Evolutionary conservation across 2,888 invertebrate genomes (phyloP), one percentile per base, ranked within the genome.

Genomic region (Sarcophaga variegata): DNA sequence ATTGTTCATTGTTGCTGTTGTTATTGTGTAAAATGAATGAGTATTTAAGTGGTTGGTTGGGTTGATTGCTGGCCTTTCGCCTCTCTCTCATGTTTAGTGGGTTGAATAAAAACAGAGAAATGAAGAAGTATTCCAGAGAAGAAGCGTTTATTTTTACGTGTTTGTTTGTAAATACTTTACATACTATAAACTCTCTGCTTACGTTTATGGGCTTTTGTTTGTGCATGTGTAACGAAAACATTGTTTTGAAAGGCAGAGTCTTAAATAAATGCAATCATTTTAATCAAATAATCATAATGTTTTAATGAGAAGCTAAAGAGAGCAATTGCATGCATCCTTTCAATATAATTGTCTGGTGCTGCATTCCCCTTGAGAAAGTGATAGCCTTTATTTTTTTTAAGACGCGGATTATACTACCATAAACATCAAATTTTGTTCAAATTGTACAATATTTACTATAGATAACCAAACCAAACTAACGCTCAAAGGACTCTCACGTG

Each of bases 181-280:
- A 14, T 47, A 49, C 49, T 66, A 66, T 37, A 37, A 2, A 37
- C 80, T 84, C 84, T 71, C 76, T 81, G 66, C 76, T 77, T 62
- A 49, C 75, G 22, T 27, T 71, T 77, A 71, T 49, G 54, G 12
- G 14, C 25, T 70, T 82, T 8, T 63, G 6, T 62, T 45, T 54
- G 17, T 54, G 54, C 54, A 54, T 54, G 54, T 54, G 54, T 54
- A 54, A 17, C 14, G 0, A 14, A 54, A 12, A 4, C 12, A 12
- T 54, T 54, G 17, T 6, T 12, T 54, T 54, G 2, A 17, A 5
- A 14, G 54, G 4, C 54, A 54, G 54, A 54, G 54, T 4, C 3
- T 14, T 54, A 54, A 54, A 54, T 12, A 5, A 14, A 54, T 54
- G 2, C 17, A 12, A 54, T 54, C 17, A 3, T 37, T 37, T 37